Conservation (phyloP, 2,113 vertebrate genomes). For the Thunnus maccoyii region DNA sequence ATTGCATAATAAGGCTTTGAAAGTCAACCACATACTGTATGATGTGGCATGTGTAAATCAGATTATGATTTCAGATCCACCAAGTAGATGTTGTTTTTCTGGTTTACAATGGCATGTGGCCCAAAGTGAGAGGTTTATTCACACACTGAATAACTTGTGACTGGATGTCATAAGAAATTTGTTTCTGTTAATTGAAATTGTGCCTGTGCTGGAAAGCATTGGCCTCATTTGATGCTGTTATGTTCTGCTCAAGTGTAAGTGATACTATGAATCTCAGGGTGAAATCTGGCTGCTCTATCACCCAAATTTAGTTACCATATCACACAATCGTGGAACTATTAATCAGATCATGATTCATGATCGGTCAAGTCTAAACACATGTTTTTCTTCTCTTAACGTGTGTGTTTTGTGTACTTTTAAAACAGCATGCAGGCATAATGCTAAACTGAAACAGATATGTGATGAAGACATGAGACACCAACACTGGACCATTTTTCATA, state of each 20-base stretch:
- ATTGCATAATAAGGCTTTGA: constrained; percentile 67
- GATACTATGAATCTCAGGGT: not conserved
- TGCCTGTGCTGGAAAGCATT: not conserved
- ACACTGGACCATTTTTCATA: no score
- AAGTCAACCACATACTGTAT: constrained; percentile 45
- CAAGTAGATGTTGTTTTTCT: constrained; percentile 6
- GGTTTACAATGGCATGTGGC: not conserved
- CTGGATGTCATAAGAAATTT: constrained; percentile 17
- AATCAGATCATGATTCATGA: no score
- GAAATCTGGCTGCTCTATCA: not conserved
- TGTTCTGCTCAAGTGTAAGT: not conserved
- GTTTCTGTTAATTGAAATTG: constrained; percentile 13
- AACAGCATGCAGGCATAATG: no score
- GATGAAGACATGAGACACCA: no score
- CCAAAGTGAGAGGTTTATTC: constrained; percentile 10
- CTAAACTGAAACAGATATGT: no score
- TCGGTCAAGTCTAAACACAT: no score
- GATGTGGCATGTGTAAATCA: constrained; percentile 60
- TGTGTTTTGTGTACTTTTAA: no score
- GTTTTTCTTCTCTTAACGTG: no score
- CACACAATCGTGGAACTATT: no score
- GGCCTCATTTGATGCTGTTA: not conserved
- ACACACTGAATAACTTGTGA: constrained; percentile 23
- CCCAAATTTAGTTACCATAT: no score
- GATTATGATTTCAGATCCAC: constrained; percentile 48